Conservation (phyloP, 35 echinoderm and acorn worm species). For the Amphiura filiformis region DNA sequence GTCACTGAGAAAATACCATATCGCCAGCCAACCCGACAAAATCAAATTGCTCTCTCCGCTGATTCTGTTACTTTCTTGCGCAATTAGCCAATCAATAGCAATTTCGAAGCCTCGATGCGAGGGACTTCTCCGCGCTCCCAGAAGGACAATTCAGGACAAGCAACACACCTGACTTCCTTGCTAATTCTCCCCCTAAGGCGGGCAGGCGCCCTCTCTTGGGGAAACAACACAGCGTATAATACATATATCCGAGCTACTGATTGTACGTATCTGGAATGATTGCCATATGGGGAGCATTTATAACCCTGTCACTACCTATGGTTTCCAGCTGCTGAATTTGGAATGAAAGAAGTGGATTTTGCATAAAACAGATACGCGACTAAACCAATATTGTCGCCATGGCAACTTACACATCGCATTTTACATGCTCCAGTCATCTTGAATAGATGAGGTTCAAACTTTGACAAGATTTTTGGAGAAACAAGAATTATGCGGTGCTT, state of each 20-base stretch:
- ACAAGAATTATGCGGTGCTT: background rate
- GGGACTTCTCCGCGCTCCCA: background rate
- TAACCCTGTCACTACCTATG: background rate
- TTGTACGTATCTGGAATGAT: background rate
- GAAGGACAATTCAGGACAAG: conserved; percentile 2
- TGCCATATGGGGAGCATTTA: background rate
- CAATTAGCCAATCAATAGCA: conserved; percentile 4
- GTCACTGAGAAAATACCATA: conserved; percentile 8
- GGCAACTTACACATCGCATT: background rate
- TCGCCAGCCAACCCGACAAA: background rate
- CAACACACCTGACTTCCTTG: background rate
- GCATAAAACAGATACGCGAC: background rate
- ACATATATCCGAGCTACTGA: background rate
- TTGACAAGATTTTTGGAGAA: background rate
- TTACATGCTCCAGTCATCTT: background rate
- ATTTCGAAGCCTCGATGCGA: background rate
- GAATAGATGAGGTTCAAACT: background rate
- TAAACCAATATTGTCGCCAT: background rate
- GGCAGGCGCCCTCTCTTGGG: background rate
- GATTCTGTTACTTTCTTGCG: conserved; percentile 4
- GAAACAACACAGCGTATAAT: background rate
- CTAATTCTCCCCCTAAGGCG: background rate
- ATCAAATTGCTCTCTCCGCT: background rate
- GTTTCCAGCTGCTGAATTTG: background rate
- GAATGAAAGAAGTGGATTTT: background rate